Evolutionary conservation across 2,888 invertebrate genomes (phyloP).

Genomic region (Blastobasis adustella): DNA sequence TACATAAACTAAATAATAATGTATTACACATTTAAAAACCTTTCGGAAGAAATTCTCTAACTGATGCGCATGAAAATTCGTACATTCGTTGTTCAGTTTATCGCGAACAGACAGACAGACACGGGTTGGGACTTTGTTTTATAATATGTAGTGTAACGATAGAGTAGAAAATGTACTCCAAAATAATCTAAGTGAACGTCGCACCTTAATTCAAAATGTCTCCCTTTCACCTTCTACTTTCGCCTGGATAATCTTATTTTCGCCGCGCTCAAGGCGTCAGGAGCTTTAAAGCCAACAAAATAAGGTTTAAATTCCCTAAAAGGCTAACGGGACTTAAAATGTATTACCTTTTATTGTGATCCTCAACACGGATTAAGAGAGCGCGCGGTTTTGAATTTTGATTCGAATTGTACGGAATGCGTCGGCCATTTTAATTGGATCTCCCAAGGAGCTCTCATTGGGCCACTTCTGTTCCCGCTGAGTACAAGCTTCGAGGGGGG

Average conservation of each 20-base stretch:
- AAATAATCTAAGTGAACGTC: slow-evolving; percentile 22
- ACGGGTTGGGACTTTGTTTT: no score
- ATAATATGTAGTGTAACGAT: no score
- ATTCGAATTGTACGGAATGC: slow-evolving; percentile 65
- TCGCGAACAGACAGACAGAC: no score
- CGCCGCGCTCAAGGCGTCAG: slow-evolving; percentile 36
- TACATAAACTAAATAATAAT: no score
- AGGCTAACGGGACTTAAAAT: slow-evolving; percentile 56
- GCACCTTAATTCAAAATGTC: slow-evolving; percentile 60
- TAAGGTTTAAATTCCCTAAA: slow-evolving; percentile 42
- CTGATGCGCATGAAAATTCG: no score
- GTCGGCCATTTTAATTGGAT: slow-evolving; percentile 56
- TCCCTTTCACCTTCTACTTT: slow-evolving; percentile 75
- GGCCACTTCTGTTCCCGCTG: slow-evolving; percentile 14
- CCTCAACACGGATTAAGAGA: slow-evolving; percentile 75
- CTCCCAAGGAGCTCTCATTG: slow-evolving; percentile 45
- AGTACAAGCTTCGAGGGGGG: slow-evolving; percentile 20
- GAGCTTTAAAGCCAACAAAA: slow-evolving; percentile 29
- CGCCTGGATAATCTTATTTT: slow-evolving; percentile 73
- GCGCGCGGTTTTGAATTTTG: slow-evolving; percentile 75
- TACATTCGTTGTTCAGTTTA: no score
- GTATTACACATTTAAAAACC: no score
- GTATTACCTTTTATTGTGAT: slow-evolving; percentile 76
- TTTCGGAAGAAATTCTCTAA: no score
- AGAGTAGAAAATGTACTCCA: no score